A percentile compares a stretch with the other conserved stretches of the same genome.
phyloP scores from a whole-genome alignment of 2,888 invertebrate species.

The Nephrotoma appendiculata region DNA sequence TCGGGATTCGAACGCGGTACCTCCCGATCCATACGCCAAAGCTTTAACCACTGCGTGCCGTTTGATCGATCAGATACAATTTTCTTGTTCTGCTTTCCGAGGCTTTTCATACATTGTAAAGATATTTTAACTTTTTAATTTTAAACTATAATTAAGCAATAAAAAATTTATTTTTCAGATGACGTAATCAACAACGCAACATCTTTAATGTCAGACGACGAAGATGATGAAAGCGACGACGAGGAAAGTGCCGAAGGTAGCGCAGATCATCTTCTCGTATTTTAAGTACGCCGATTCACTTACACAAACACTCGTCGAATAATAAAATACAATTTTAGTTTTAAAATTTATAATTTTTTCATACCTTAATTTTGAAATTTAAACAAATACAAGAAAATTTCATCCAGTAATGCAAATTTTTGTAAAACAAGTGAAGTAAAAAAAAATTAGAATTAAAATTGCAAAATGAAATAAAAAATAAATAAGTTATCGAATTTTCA shows the following conservation, averaged over 20 bases:
- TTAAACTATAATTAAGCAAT: not conserved
- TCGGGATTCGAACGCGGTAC: too few species aligned
- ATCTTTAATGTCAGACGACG: constrained; percentile 49
- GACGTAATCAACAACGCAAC: constrained; percentile 41
- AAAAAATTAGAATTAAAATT: not conserved
- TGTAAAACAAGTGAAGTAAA: not conserved
- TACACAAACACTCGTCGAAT: not conserved
- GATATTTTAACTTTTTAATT: too few species aligned
- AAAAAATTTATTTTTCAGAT: constrained; percentile 21
- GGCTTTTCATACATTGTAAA: too few species aligned
- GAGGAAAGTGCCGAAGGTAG: constrained; percentile 60
- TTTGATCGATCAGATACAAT: too few species aligned
- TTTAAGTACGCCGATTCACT: constrained; percentile 33
- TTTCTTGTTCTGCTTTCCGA: too few species aligned
- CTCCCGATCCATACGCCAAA: too few species aligned
- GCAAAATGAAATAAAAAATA: not conserved
- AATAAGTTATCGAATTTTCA: not conserved
- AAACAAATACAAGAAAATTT: not conserved
- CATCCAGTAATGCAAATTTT: not conserved
- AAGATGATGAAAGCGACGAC: constrained; percentile 56
- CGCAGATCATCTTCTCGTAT: constrained; percentile 61
- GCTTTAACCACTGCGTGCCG: too few species aligned
- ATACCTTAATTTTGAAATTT: not conserved
- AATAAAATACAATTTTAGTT: not conserved
- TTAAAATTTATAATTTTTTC: not conserved